Evolutionary conservation across 1,140 invertebrate species (phyloP).

Genomic region (Drosophila serrata): DNA sequence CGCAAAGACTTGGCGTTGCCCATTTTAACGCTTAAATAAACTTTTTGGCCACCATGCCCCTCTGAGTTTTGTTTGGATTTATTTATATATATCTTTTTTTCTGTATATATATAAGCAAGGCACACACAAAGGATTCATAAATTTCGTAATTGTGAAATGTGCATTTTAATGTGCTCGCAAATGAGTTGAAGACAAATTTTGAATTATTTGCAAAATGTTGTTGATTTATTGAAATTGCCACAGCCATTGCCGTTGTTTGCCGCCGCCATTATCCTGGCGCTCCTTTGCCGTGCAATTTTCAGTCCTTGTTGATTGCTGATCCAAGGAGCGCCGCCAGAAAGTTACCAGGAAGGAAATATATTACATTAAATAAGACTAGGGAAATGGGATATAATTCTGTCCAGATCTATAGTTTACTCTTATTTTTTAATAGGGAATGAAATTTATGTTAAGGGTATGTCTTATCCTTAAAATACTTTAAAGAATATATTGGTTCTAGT

Average conservation of each 20-base stretch:
- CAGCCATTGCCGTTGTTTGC: slow-evolving; percentile 3
- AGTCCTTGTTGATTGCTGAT: slow-evolving; percentile 67
- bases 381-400: not conserved
- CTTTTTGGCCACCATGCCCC: slow-evolving; percentile 44
- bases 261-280: slow-evolving; percentile 13
- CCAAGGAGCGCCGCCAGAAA: slow-evolving; percentile 9
- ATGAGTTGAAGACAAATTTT: slow-evolving; percentile 60
- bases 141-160: slow-evolving; percentile 69
- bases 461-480: too few relatives aligned
- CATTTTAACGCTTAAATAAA: slow-evolving; percentile 70
- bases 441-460: not conserved
- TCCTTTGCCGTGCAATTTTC: slow-evolving; percentile 22
- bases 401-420: not conserved
- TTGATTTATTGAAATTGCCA: slow-evolving; percentile 66
- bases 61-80: not conserved
- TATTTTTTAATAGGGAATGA: not conserved
- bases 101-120: slow-evolving; percentile 36
- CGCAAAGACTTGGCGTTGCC: slow-evolving; percentile 34
- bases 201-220: slow-evolving; percentile 50
- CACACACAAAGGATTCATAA: slow-evolving; percentile 68
- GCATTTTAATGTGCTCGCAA: slow-evolving; percentile 59
- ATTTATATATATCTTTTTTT: slow-evolving; percentile 23
- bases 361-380: slow-evolving; percentile 9
- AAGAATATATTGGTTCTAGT: too few relatives aligned
- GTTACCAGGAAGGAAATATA: not conserved